Evolutionary conservation across 2,113 vertebrate species (phyloP), one percentile per base, ranked within the genome.

Genomic region (Sterrhoptilus dennistouni): DNA sequence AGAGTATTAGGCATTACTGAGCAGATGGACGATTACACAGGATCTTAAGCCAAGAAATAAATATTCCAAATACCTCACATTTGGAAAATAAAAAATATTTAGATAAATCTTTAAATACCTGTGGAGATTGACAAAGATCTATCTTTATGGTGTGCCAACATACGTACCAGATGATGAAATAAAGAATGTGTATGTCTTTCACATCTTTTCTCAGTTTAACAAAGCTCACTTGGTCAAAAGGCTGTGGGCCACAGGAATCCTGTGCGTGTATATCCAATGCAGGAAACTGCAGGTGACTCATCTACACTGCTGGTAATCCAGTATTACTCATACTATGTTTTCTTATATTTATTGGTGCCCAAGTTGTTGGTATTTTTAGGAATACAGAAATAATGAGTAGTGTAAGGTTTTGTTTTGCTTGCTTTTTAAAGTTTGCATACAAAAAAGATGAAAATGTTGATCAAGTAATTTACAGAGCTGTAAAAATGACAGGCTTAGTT

Each of bases 1-100:
- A 98, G 83, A 59, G 93, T 77, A 71, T 96, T 95, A 97, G 92
- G 94, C 96, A 96, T 97, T 97, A 96, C 96, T 90, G 89, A 97
- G 89, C 96, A 97, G 97, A 96, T 97, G 95, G 96, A 89, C 94
- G 88, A 80, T 94, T 97, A 90, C 83, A 89, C n/a, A 91, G 88
- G 44, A 68, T 52, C 84, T 97, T 96, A 97, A 97, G 90, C 68
- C 75, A 94, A 91, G 83, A 96, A 95, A 96, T 88, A 96, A 97
- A 93, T 88, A 95, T 82, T 89, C 70, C 87, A 90, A 96, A 89
- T 88, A 89, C 63, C 8, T 72, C 69, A 81, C 63, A 77, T 92
- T 96, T 47, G 76, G 60, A 95, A 90, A 52, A 56, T 42, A 49
- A 74, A 31, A 91, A 89, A 92, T 64, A 76, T 82, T 89, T 77